These are phyloP conservation scores for Progne subis DNA, from an alignment of 2,113 vertebrate genomes.

Conservation along the genomic window DNA sequence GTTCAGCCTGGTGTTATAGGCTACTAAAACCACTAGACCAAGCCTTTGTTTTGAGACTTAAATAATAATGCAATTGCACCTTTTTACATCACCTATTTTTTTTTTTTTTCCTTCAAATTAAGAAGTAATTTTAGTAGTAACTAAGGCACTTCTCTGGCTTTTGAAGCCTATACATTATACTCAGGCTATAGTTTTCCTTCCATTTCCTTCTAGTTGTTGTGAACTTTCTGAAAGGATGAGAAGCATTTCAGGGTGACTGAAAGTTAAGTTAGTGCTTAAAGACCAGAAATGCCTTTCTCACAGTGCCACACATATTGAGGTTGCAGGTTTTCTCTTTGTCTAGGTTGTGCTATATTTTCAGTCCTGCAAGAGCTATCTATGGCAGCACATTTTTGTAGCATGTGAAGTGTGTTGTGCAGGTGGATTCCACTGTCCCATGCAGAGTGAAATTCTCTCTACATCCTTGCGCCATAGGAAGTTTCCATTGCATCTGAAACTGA, in stretches of 20 bases:
- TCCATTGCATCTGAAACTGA: background rate
- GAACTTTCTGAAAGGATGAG: background rate
- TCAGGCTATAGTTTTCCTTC: background rate
- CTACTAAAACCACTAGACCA: slow-evolving; percentile 18
- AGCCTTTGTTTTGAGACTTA: slow-evolving; percentile 40
- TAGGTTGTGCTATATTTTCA: background rate
- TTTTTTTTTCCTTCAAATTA: slow-evolving; percentile 39
- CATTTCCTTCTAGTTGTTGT: background rate
- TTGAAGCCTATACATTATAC: slow-evolving; percentile 5
- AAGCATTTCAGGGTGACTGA: background rate
- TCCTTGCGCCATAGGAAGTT: background rate
- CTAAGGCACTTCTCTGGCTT: slow-evolving; percentile 8
- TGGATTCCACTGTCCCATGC: background rate
- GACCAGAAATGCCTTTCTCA: background rate
- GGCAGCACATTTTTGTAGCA: background rate
- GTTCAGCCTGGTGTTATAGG: background rate
- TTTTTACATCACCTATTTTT: slow-evolving; percentile 47
- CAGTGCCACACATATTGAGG: background rate
- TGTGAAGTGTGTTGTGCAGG: background rate
- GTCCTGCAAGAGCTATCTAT: background rate
- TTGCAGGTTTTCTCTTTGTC: background rate
- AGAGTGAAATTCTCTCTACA: background rate
- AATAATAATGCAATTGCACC: slow-evolving; percentile 3
- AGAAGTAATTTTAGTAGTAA: background rate
- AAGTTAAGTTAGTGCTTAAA: background rate